phyloP scores from a whole-genome alignment of 2,888 invertebrate species.

The Vanessa cardui region DNA sequence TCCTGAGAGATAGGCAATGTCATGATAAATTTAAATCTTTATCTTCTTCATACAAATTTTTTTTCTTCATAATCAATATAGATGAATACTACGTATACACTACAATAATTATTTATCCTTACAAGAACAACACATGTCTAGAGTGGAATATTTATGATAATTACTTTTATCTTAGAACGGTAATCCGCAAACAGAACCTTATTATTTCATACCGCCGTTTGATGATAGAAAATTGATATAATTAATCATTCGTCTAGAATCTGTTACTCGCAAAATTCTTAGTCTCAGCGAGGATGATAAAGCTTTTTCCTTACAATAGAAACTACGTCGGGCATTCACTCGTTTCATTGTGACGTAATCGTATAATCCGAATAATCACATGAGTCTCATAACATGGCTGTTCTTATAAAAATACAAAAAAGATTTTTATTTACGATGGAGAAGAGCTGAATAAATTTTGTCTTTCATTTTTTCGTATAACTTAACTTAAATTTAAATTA shows the following conservation, averaged over 20 bases:
- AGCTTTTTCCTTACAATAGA: constrained; percentile 34
- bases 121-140: too few species aligned
- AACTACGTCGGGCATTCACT: constrained; percentile 28
- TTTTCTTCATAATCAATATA: too few species aligned
- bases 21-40: too few species aligned
- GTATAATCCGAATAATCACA: constrained; percentile 29
- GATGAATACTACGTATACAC: too few species aligned
- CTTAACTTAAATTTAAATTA: too few species aligned
- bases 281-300: constrained; percentile 32
- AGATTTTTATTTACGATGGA: neutral
- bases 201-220: constrained; percentile 25
- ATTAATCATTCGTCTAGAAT: constrained; percentile 35
- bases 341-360: constrained; percentile 28
- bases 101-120: too few species aligned
- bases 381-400: constrained; percentile 12
- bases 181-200: neutral
- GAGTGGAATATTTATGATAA: too few species aligned
- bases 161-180: too few species aligned
- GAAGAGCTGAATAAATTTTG: neutral
- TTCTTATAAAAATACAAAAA: constrained; percentile 13
- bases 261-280: constrained; percentile 28
- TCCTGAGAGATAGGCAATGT: too few species aligned
- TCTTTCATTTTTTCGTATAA: neutral
- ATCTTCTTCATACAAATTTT: too few species aligned
- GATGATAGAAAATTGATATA: constrained; percentile 17